phyloP scores from a whole-genome alignment of 2,888 invertebrate species.

The Bimastos eiseni region DNA sequence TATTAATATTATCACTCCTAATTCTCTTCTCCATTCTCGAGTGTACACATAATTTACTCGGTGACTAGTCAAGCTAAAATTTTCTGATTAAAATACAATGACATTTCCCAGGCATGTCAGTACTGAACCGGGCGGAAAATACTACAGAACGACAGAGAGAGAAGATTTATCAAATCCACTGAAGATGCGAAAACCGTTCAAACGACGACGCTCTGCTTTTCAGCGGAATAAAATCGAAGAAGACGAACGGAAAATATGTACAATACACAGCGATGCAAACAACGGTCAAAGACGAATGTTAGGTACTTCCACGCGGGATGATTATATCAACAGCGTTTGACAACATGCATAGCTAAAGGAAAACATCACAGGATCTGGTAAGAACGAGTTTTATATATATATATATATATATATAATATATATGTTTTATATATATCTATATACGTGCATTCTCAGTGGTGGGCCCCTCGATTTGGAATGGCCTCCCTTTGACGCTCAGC shows the following conservation, averaged over 20 bases:
- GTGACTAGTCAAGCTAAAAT: too few relatives aligned
- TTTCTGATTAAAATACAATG: too few relatives aligned
- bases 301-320: background rate
- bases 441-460: too few relatives aligned
- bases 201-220: background rate
- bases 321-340: background rate
- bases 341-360: background rate
- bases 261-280: background rate
- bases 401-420: too few relatives aligned
- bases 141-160: background rate
- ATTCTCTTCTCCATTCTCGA: too few relatives aligned
- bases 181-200: slow-evolving; percentile 3
- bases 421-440: too few relatives aligned
- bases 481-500: too few relatives aligned
- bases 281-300: background rate
- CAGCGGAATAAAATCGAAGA: background rate
- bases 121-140: background rate
- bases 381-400: background rate
- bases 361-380: background rate
- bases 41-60: too few relatives aligned
- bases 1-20: too few relatives aligned
- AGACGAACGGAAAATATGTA: background rate
- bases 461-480: too few relatives aligned
- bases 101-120: background rate
- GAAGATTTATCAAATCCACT: background rate